phyloP scores from a whole-genome alignment of 2,888 invertebrate genomes.

The Lomographa bimaculata region DNA sequence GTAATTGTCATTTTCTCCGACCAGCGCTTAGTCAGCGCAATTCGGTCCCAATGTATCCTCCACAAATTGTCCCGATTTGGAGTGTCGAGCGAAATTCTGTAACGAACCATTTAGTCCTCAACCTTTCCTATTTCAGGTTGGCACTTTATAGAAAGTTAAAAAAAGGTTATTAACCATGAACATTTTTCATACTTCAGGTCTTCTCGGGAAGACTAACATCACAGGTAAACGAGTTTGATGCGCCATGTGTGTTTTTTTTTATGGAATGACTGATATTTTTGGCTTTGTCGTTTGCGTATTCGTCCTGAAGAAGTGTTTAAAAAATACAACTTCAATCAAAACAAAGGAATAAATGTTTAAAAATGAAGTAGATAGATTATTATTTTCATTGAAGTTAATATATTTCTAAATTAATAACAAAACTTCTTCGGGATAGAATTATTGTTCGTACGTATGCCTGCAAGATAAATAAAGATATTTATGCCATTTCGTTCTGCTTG shows the following conservation, averaged over 20 bases:
- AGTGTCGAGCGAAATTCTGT: constrained; percentile 48
- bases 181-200: constrained; percentile 84
- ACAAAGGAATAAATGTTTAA: too few relatives aligned
- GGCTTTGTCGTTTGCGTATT: constrained; percentile 17
- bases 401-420: too few relatives aligned
- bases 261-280: constrained; percentile 64
- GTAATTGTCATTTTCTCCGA: constrained; percentile 35
- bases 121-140: constrained; percentile 82
- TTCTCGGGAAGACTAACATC: constrained; percentile 85
- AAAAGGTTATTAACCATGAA: constrained; percentile 79
- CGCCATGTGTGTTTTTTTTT: constrained; percentile 58
- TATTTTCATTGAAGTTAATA: background rate
- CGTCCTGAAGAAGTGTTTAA: constrained; percentile 2
- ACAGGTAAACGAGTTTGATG: constrained; percentile 76
- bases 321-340: too few relatives aligned
- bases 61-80: constrained; percentile 64
- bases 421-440: constrained; percentile 6
- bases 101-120: constrained; percentile 73
- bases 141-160: constrained; percentile 65
- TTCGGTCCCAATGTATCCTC: constrained; percentile 50
- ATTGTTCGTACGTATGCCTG: background rate
- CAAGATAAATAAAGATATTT: constrained; percentile 31
- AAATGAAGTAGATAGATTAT: constrained; percentile 3
- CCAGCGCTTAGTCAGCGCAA: constrained; percentile 48
- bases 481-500: constrained; percentile 4